Percentiles rank a stretch among this genome's conserved stretches.
Evolutionary conservation across 1,140 invertebrate genomes (phyloP).

Genomic region (Diabrotica undecimpunctata): DNA sequence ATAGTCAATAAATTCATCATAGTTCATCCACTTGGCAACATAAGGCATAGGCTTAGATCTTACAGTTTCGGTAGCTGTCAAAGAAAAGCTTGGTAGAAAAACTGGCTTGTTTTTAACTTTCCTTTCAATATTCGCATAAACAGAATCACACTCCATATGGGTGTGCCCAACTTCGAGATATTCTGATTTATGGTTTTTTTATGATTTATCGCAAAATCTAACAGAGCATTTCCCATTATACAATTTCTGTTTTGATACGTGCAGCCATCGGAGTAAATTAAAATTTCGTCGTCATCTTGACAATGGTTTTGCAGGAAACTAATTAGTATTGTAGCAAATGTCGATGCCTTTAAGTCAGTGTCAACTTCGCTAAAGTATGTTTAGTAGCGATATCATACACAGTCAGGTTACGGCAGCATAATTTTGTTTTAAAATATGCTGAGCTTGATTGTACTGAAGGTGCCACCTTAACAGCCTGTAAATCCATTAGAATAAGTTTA

Average conservation of each 20-base stretch:
- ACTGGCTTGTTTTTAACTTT: neutral
- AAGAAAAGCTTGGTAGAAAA: neutral
- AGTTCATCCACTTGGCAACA: too few species aligned
- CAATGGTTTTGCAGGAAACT: neutral
- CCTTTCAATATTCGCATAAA: neutral
- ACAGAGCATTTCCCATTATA: constrained; percentile 28
- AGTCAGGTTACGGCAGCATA: constrained; percentile 7
- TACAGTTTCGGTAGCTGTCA: too few species aligned
- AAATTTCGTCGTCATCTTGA: neutral
- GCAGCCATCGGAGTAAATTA: constrained; percentile 6
- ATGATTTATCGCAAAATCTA: constrained; percentile 32
- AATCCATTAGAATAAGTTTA: constrained; percentile 9
- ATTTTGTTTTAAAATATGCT: constrained; percentile 9
- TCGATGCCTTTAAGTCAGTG: constrained; percentile 6
- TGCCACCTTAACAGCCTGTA: constrained; percentile 8
- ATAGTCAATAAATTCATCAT: too few species aligned
- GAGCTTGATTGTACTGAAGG: constrained; percentile 4
- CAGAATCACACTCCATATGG: constrained; percentile 15
- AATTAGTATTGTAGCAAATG: neutral
- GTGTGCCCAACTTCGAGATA: constrained; percentile 33
- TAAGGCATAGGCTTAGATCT: too few species aligned
- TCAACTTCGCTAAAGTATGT: constrained; percentile 11
- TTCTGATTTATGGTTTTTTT: constrained; percentile 46
- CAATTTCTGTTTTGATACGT: constrained; percentile 8
- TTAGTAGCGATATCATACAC: constrained; percentile 4